phyloP scores from a whole-genome alignment of 2,888 invertebrate genomes.

The Scaeva pyrastri region DNA sequence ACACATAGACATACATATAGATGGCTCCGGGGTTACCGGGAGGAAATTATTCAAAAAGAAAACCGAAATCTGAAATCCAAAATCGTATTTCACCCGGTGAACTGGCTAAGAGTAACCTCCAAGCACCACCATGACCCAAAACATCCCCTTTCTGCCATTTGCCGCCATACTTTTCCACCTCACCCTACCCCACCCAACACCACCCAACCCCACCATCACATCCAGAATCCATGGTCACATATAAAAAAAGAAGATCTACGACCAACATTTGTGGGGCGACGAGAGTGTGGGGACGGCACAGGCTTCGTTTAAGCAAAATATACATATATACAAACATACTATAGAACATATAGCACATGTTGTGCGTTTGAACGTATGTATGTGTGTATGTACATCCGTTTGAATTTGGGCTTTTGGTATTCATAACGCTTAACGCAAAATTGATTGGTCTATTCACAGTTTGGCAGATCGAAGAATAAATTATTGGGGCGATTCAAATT shows the following conservation, averaged over 20 bases:
- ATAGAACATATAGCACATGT: neutral
- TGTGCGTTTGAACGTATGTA: neutral
- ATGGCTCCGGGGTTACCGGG: constrained; percentile 53
- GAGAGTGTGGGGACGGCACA: neutral
- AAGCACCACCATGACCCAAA: constrained; percentile 25
- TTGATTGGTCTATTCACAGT: constrained; percentile 76
- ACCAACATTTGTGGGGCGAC: constrained; percentile 28
- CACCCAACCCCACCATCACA: neutral
- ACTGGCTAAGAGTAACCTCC: constrained; percentile 27
- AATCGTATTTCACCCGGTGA: constrained; percentile 58
- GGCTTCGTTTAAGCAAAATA: no score
- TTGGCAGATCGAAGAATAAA: constrained; percentile 72
- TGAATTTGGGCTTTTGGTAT: constrained; percentile 66
- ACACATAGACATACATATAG: neutral
- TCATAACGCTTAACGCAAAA: constrained; percentile 74
- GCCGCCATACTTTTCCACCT: neutral
- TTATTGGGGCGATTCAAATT: constrained; percentile 69
- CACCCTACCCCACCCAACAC: no score
- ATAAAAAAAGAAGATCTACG: constrained; percentile 33
- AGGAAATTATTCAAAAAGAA: constrained; percentile 41
- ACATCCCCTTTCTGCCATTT: neutral
- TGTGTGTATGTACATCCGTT: constrained; percentile 24
- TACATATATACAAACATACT: no score
- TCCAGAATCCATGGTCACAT: constrained; percentile 30
- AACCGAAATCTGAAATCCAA: constrained; percentile 66